phyloP scores from a whole-genome alignment of 2,888 invertebrate genomes.

The Acleris laterana region DNA sequence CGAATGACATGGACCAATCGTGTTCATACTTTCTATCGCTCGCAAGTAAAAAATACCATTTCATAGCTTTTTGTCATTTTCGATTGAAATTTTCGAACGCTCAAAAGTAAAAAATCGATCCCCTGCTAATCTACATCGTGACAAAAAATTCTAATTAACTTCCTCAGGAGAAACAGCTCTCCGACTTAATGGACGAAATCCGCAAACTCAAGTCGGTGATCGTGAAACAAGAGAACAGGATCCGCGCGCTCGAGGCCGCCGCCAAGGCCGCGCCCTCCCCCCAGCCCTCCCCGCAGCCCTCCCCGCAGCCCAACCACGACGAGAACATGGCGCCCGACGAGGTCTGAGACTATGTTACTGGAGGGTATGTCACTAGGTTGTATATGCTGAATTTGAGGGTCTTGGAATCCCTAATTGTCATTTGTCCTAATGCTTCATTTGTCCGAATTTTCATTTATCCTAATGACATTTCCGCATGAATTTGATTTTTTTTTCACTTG shows the following conservation, averaged over 20 bases:
- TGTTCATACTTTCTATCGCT: too few species aligned
- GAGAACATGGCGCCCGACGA: slow-evolving; percentile 85
- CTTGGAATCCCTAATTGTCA: too few species aligned
- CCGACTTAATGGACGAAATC: slow-evolving; percentile 94
- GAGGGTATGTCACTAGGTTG: neutral
- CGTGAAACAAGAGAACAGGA: slow-evolving; percentile 95
- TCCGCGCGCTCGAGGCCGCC: slow-evolving; percentile 89
- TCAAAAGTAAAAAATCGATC: too few species aligned
- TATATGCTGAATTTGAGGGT: neutral
- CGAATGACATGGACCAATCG: too few species aligned
- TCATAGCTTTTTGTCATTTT: too few species aligned
- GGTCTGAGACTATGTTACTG: slow-evolving; percentile 67
- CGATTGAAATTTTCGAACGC: too few species aligned
- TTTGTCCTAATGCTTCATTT: too few species aligned
- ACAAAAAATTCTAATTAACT: neutral
- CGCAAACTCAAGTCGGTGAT: slow-evolving; percentile 96
- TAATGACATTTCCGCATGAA: too few species aligned
- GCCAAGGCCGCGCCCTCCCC: slow-evolving; percentile 57
- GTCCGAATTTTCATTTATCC: too few species aligned
- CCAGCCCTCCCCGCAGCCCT: slow-evolving; percentile 60
- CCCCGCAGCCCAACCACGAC: slow-evolving; percentile 51
- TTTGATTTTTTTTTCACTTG: too few species aligned
- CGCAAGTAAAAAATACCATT: too few species aligned
- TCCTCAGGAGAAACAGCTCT: slow-evolving; percentile 89
- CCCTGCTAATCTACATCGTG: too few species aligned